Evolutionary conservation across 2,113 vertebrate species (phyloP).

Genomic region (Brienomyrus brachyistius): DNA sequence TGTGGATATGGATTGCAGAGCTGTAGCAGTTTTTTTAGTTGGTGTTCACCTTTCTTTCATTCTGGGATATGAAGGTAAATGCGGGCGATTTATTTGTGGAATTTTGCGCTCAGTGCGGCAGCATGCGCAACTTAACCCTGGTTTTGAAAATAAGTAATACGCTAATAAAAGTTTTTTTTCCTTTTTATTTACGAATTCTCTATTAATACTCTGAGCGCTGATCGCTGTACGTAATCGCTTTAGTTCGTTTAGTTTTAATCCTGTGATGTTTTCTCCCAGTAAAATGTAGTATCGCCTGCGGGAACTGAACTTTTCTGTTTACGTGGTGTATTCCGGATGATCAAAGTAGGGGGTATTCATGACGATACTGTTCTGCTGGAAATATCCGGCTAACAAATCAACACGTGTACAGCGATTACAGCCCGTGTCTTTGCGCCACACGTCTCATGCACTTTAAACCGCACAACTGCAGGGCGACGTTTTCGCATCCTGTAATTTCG

Average conservation of each 20-base stretch:
- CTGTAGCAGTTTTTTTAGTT: conserved; percentile 44
- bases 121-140: background rate
- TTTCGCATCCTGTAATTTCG: background rate
- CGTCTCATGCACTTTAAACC: background rate
- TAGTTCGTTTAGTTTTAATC: background rate
- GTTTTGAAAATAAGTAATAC: background rate
- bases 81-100: background rate
- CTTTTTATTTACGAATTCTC: background rate
- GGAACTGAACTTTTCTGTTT: conserved; percentile 42
- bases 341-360: background rate
- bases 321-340: conserved; percentile 51
- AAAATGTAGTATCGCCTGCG: background rate
- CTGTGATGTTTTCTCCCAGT: background rate
- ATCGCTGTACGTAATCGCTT: background rate
- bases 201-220: background rate
- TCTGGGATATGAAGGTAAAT: conserved; percentile 63
- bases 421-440: background rate
- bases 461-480: background rate
- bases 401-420: conserved; percentile 13
- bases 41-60: conserved; percentile 49
- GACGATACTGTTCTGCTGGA: background rate
- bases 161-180: background rate
- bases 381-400: background rate
- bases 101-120: background rate
- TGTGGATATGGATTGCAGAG: conserved; percentile 58